Percentiles rank a stretch among this genome's conserved stretches.
Evolutionary conservation across 2,113 vertebrate genomes (phyloP).

Genomic region (Amphiprion percula): DNA sequence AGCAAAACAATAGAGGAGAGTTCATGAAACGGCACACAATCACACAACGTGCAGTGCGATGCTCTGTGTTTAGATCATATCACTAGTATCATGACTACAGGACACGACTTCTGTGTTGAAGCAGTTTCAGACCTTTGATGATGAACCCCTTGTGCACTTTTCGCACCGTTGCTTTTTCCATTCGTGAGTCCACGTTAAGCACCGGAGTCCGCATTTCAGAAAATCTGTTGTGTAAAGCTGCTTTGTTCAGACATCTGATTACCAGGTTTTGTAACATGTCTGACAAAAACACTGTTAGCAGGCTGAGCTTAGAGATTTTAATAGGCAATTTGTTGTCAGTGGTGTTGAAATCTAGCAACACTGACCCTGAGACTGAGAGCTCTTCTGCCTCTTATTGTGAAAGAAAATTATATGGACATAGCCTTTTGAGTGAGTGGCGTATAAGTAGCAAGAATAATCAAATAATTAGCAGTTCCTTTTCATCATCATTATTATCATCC

Average conservation of each 20-base stretch:
- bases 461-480: neutral
- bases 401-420: neutral
- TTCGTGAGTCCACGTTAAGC: constrained; percentile 35
- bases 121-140: constrained; percentile 38
- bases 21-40: constrained; percentile 41
- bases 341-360: neutral
- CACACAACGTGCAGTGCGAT: constrained; percentile 17
- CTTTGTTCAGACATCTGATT: constrained; percentile 25
- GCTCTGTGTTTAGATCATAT: constrained; percentile 36
- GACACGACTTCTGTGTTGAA: constrained; percentile 1
- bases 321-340: neutral
- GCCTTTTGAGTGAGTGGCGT: neutral
- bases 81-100: constrained; percentile 7
- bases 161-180: constrained; percentile 21
- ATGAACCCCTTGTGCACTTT: constrained; percentile 13
- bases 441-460: constrained; percentile 4
- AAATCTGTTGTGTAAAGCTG: constrained; percentile 31
- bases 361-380: constrained; percentile 15
- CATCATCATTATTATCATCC: constrained; percentile 4
- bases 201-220: constrained; percentile 31
- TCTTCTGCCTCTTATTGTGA: constrained; percentile 1
- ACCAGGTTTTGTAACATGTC: constrained; percentile 24
- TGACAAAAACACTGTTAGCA: neutral
- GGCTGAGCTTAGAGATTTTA: neutral
- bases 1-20: constrained; percentile 54